Evolutionary conservation across 2,113 vertebrate species (phyloP).

Genomic region (Aix galericulata): DNA sequence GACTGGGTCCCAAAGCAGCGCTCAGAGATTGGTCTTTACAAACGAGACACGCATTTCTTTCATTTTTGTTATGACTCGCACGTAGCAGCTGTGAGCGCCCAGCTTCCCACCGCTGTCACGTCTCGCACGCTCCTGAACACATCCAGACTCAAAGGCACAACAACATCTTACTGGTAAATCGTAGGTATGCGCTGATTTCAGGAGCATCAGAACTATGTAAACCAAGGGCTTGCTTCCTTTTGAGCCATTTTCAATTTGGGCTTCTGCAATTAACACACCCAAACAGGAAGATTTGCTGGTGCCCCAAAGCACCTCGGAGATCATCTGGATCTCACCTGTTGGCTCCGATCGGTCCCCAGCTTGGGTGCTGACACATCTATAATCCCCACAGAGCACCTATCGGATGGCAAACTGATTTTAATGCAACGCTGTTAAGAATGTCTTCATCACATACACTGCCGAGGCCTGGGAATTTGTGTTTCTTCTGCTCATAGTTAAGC

Average conservation of each 20-base stretch:
- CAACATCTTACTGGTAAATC: not conserved
- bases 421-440: not conserved
- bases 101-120: not conserved
- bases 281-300: not conserved
- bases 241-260: not conserved
- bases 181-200: not conserved
- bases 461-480: not conserved
- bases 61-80: not conserved
- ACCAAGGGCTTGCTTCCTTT: not conserved
- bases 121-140: not conserved
- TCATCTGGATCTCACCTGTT: not conserved
- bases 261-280: not conserved
- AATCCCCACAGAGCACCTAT: not conserved
- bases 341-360: not conserved
- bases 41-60: not conserved
- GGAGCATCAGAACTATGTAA: accelerated
- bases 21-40: not conserved
- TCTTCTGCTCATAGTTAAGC: not conserved
- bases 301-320: not conserved
- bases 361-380: not conserved
- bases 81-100: not conserved
- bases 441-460: not conserved
- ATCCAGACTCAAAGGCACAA: not conserved
- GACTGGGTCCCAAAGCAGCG: not conserved
- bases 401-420: not conserved